Evolutionary conservation across 2,797 vertebrate genomes (phyloP), one percentile per base, ranked within the genome.

Genomic region (Siniperca obscura): DNA sequence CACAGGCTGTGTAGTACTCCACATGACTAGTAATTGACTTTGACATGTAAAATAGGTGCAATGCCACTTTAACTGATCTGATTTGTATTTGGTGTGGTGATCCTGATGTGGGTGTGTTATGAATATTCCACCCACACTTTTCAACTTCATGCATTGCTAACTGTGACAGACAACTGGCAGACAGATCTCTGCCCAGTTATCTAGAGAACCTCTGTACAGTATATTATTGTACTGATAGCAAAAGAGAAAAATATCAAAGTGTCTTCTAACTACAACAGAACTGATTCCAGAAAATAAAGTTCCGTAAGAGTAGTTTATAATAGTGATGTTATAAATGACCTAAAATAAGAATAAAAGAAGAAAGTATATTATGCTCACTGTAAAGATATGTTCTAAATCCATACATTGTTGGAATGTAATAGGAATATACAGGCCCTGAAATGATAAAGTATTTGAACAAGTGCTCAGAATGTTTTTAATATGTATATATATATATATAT

Each of bases 21-120:
- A 76, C 74, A 69, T 85, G 72, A 79, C 72, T 60, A 13, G 70
- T 70, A 64, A 80, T 78, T 85, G 75, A 82, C 73, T 86, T 59
- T 86, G 78, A 86, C 76, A 80, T 86, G 74, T 73, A 83, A 85
- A 84, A 79, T 85, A 82, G 78, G 86, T 79, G 62, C 69, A 79
- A 78, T 86, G 82, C 68, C 76, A 81, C 82, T 92, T 84, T 83
- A 73, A 84, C 61, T 27, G 60, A 74, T 30, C 25, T 36, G 65
- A 44, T 76, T 78, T 67, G 42, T 57, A 50, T 38, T 77, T 80
- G 78, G 78, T 89, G 89, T 81, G 86, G 74, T 73, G 73, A 79
- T 78, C 66, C 76, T 74, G 65, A 73, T 66, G 70, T 78, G 70
- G 70, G 85, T 64, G 73, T 85, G 64, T 75, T 56, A 77, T 68